A percentile compares a stretch with the other conserved stretches of the same genome.
These are phyloP conservation scores for Taenioides sp. DNA, from an alignment of 2,797 vertebrate species.

Conservation along the genomic window DNA sequence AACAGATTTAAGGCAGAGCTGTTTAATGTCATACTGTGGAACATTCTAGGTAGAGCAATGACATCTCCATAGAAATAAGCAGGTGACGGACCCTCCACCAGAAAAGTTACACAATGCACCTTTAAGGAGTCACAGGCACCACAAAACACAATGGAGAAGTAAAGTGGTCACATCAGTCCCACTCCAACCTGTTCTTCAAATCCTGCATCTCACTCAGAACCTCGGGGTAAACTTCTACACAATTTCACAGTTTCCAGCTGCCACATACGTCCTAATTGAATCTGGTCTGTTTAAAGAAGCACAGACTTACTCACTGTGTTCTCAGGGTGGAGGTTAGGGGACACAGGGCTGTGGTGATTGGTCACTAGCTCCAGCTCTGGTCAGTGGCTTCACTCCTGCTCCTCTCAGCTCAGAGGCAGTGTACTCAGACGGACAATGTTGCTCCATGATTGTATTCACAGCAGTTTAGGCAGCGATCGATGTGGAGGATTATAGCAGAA, in stretches of 20 bases:
- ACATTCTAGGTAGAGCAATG: no score
- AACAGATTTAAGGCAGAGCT: no score
- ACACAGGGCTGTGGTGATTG: constrained; percentile 46
- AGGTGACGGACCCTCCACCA: no score
- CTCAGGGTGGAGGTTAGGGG: constrained; percentile 64
- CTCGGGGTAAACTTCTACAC: constrained; percentile 71
- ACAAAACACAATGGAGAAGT: no score
- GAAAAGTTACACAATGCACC: no score
- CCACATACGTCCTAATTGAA: constrained; percentile 78
- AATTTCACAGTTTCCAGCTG: constrained; percentile 77
- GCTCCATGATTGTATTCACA: constrained; percentile 35
- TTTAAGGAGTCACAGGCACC: no score
- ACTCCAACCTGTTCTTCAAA: constrained; percentile 61
- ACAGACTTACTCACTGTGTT: constrained; percentile 51
- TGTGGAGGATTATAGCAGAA: constrained; percentile 34
- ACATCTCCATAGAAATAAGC: no score
- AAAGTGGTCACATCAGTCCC: constrained; percentile 17
- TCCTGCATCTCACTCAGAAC: constrained; percentile 62
- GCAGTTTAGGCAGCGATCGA: constrained; percentile 36
- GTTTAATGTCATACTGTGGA: no score
- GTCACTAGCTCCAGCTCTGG: no score
- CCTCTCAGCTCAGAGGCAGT: constrained; percentile 39
- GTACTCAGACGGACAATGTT: constrained; percentile 35
- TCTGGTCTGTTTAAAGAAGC: constrained; percentile 73
- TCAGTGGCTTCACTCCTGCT: neutral